Conservation (phyloP, 2,888 invertebrate genomes). For the Parnassius apollo region DNA sequence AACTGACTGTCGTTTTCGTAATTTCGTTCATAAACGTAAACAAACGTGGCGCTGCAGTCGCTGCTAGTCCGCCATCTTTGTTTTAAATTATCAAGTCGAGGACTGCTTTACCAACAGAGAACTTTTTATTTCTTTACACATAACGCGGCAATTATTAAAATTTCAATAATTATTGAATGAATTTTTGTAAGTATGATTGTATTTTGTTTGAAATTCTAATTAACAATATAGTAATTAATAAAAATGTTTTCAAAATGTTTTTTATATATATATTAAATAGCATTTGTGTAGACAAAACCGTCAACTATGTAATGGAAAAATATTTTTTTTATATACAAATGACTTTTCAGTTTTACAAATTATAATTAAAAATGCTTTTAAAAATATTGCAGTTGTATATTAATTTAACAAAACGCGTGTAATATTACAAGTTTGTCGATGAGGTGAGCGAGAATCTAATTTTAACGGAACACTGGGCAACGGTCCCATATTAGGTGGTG, state of each 20-base stretch:
- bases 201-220: too few relatives aligned
- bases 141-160: constrained; percentile 13
- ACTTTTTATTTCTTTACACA: background rate
- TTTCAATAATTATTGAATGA: background rate
- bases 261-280: background rate
- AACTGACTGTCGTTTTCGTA: constrained; percentile 56
- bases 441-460: constrained; percentile 60
- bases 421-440: constrained; percentile 34
- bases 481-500: constrained; percentile 78
- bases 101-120: constrained; percentile 67
- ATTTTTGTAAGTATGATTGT: too few relatives aligned
- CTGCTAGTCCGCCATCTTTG: constrained; percentile 60
- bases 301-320: background rate
- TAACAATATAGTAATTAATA: too few relatives aligned
- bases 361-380: background rate
- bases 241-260: background rate
- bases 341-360: constrained; percentile 3
- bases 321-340: background rate
- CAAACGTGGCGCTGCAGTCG: constrained; percentile 65
- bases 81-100: constrained; percentile 38
- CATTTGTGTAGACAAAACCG: background rate
- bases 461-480: constrained; percentile 68
- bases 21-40: constrained; percentile 25
- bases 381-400: background rate
- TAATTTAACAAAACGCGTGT: constrained; percentile 22